Percentiles rank a stretch among this genome's conserved stretches.
These are phyloP conservation scores for Aphodius sticticus DNA, from an alignment of 2,888 invertebrate species.

Conservation along the genomic window DNA sequence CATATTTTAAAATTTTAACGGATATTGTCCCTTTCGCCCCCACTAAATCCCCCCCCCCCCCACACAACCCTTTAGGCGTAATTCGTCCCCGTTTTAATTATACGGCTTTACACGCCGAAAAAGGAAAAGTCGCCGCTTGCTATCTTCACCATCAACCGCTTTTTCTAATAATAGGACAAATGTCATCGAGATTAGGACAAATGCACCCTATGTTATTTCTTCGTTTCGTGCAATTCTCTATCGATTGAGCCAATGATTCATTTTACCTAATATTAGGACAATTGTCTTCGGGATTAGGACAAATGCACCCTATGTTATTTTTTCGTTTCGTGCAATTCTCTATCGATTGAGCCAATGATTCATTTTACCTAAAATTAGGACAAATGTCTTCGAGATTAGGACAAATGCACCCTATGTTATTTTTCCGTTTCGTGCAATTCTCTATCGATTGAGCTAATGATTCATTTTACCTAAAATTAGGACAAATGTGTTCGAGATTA, in stretches of 20 bases:
- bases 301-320: neutral
- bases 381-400: neutral
- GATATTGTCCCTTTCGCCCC: slow-evolving; percentile 12
- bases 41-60: neutral
- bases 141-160: neutral
- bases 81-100: slow-evolving; percentile 4
- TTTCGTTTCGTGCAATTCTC: neutral
- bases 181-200: neutral
- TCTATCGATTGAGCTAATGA: neutral
- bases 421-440: neutral
- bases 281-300: neutral
- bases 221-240: neutral
- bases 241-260: neutral
- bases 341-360: neutral
- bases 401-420: neutral
- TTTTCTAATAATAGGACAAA: neutral
- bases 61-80: neutral
- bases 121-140: neutral
- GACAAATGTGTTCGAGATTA: neutral
- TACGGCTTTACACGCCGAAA: neutral
- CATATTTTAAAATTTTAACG: slow-evolving; percentile 49
- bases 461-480: neutral
- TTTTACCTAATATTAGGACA: neutral
- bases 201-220: neutral
- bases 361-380: neutral